phyloP scores from a whole-genome alignment of 2,888 invertebrate genomes.

The Choreutis nemorana region DNA sequence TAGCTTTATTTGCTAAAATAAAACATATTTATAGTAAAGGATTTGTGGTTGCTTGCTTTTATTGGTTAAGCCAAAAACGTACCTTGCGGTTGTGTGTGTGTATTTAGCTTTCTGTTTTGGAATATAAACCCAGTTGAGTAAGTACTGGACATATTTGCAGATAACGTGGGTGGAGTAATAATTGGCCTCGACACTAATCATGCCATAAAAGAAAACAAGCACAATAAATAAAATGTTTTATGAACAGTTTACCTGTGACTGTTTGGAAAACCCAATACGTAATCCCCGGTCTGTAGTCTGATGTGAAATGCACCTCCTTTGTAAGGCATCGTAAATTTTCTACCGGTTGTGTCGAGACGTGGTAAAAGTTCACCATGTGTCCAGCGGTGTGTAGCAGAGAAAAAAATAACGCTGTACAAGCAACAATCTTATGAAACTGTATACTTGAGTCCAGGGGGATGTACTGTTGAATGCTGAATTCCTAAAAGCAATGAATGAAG shows the following conservation, averaged over 20 bases:
- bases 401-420: conserved; percentile 93
- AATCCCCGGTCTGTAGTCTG: conserved; percentile 93
- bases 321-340: conserved; percentile 93
- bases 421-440: conserved; percentile 96
- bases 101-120: too few relatives aligned
- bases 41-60: too few relatives aligned
- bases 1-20: too few relatives aligned
- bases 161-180: too few relatives aligned
- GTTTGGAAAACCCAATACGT: conserved; percentile 97
- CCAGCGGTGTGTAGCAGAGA: conserved; percentile 92
- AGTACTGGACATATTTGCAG: too few relatives aligned
- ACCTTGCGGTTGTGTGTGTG: too few relatives aligned
- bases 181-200: too few relatives aligned
- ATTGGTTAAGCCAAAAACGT: too few relatives aligned
- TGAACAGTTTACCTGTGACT: conserved; percentile 74
- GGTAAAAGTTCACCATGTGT: conserved; percentile 97
- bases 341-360: conserved; percentile 93
- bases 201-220: conserved; percentile 1
- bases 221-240: background rate
- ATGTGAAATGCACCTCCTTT: conserved; percentile 91
- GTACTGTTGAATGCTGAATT: conserved; percentile 92
- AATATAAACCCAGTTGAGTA: too few relatives aligned
- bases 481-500: conserved; percentile 55
- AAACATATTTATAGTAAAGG: too few relatives aligned
- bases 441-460: conserved; percentile 95